Evolutionary conservation across 2,888 invertebrate genomes (phyloP), one percentile per base, ranked within the genome.

Genomic region (Ectemnius continuus): DNA sequence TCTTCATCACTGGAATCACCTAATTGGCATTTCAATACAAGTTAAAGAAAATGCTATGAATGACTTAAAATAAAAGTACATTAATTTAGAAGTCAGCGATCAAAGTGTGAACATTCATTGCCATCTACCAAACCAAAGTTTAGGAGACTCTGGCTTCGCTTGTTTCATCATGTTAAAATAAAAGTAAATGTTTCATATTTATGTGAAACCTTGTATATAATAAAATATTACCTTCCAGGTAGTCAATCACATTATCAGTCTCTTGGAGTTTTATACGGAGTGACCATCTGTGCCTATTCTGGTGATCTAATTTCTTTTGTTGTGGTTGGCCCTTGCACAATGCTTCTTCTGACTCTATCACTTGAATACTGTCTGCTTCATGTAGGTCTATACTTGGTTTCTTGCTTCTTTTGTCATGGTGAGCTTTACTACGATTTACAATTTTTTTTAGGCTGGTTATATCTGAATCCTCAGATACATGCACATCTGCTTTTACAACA

Each of bases 81-180:
- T 16, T 48, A 36, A 8, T 6, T n/a, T 28, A 61, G 67, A 69
- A 63, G 78, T 91, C 90, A 90, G 90, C 77, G 90, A 90, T 90
- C 90, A 90, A 90, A 90, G 90, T 90, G 88, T 80, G 62, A 84
- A 67, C 26, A 62, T 48, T 84, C 84, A 84, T 70, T 63, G 84
- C 84, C 84, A 66, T 83, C 84, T 13, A 84, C 84, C 79, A 78
- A 78, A 63, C 57, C 60, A 8, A 57, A 62, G 47, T 62, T 76
- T 70, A 70, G 86, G 86, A 86, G 86, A 85, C 86, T 86, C 78
- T 58, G 14, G 45, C 8, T 36, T 36, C 14, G 36, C 4, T 47
- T 67, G 47, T 73, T 68, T 82, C 86, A 81, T 86, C 85, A 86
- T 75, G 18, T 56, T 18, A 4, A n/a, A 11, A 60, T 60, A 11